Evolutionary conservation across 1,140 invertebrate genomes (phyloP).

Genomic region (Homarus americanus): DNA sequence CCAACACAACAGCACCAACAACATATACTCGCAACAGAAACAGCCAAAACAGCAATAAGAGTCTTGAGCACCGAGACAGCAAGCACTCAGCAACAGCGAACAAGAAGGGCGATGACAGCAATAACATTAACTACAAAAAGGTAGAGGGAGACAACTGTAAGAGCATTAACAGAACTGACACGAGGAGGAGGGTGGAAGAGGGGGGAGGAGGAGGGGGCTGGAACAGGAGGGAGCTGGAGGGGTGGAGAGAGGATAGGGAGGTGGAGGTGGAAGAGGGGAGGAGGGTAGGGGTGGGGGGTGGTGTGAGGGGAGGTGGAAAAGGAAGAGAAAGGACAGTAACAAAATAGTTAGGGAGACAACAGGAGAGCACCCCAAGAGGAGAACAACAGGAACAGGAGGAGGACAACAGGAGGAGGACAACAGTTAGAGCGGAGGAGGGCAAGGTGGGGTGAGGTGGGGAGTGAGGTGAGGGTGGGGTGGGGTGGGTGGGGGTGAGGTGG

Average conservation of each 20-base stretch:
- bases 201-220: not conserved
- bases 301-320: no score
- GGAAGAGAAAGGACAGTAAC: no score
- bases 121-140: slow-evolving; percentile 3
- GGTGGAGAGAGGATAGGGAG: not conserved
- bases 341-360: no score
- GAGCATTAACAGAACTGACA: not conserved
- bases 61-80: not conserved
- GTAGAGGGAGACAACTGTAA: not conserved
- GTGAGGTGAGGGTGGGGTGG: no score
- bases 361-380: no score
- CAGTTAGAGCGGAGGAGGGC: not conserved
- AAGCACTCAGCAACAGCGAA: not conserved
- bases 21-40: not conserved
- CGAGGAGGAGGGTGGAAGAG: not conserved
- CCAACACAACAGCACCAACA: not conserved
- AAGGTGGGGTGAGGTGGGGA: not conserved
- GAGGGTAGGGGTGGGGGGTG: no score
- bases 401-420: not conserved
- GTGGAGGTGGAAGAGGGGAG: not conserved
- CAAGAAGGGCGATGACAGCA: not conserved
- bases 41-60: not conserved
- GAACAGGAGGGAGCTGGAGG: not conserved
- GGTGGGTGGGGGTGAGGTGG: not conserved
- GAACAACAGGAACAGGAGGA: no score